A percentile compares a stretch with the other conserved stretches of the same genome.
Conservation (phyloP, 2,888 invertebrate species). For the Syritta pipiens region DNA sequence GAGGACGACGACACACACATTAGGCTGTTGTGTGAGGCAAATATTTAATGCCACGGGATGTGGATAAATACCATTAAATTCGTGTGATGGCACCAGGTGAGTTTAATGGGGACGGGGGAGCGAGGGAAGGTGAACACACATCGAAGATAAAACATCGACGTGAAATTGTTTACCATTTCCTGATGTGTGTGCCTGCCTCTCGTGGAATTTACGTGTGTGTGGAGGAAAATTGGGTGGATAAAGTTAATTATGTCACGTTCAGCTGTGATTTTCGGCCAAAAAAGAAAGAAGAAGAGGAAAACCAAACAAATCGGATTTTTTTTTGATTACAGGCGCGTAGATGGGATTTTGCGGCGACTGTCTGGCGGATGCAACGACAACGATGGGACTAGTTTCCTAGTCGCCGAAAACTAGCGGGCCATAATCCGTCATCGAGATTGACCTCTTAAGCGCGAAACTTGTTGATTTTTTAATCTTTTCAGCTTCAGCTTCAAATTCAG, state of each 20-base stretch:
- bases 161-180: conserved; percentile 21
- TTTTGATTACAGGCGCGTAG: too few relatives aligned
- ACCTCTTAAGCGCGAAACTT: too few relatives aligned
- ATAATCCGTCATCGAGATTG: too few relatives aligned
- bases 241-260: conserved; percentile 5
- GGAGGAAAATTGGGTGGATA: background rate
- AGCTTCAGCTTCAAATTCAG: too few relatives aligned
- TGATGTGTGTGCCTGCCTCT: background rate
- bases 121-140: background rate
- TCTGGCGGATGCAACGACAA: too few relatives aligned
- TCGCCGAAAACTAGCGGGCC: too few relatives aligned
- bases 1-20: conserved; percentile 12
- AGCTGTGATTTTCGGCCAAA: background rate
- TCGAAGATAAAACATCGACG: conserved; percentile 20
- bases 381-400: too few relatives aligned
- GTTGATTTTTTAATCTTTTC: too few relatives aligned
- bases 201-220: background rate
- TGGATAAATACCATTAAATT: conserved; percentile 42
- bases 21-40: conserved; percentile 12
- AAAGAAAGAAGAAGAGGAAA: background rate
- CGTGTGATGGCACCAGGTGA: conserved; percentile 7
- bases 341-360: too few relatives aligned
- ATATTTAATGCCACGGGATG: conserved; percentile 37
- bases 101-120: background rate
- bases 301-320: too few relatives aligned